Evolutionary conservation across 1,140 invertebrate genomes (phyloP), one percentile per base, ranked within the genome.

Genomic region (Belonocnema kinseyi): DNA sequence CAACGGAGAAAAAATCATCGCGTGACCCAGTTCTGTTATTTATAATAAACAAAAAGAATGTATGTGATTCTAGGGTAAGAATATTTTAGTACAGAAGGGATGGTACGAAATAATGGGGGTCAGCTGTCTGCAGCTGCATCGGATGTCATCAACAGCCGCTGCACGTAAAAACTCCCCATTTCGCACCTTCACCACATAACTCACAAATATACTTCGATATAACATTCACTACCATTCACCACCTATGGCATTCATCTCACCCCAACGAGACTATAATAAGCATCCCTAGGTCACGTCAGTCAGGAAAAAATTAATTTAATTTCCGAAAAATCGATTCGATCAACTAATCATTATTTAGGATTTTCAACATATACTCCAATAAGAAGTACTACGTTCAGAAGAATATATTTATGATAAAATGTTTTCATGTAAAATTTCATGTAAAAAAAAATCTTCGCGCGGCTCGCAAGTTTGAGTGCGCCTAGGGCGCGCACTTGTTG

Each of bases 41-140:
- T 14, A n/a, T 16, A 66, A 16, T 66, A 66, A 66, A 66, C 61
- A 66, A 66, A 12, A 61, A 26, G 26, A n/a, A 33, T 11, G 46
- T 66, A 46, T 33, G 12, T 33, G 40, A 66, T 66, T 7, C 61
- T 66, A 40, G 61, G n/a, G 50, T 52, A 56, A 77, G 71, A 50
- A 77, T 50, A 74, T 71, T 76, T 78, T 82, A 83, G 87, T 86
- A 80, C 82, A 77, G 80, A 82, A 78, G 61, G 76, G 78, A 77
- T 73, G 76, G 76, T 53, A 83, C 83, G 84, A 86, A 87, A 87
- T 88, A 87, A 88, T 88, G 77, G 85, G 85, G 87, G 83, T 88
- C 85, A 88, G 83, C 86, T 87, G 87, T 81, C 78, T 78, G 73
- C 76, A 72, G 84, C 78, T 78, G 73, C 75, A 72, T 83, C 86